Evolutionary conservation across 1,140 invertebrate genomes (phyloP).

Genomic region (Aphelinus certus): DNA sequence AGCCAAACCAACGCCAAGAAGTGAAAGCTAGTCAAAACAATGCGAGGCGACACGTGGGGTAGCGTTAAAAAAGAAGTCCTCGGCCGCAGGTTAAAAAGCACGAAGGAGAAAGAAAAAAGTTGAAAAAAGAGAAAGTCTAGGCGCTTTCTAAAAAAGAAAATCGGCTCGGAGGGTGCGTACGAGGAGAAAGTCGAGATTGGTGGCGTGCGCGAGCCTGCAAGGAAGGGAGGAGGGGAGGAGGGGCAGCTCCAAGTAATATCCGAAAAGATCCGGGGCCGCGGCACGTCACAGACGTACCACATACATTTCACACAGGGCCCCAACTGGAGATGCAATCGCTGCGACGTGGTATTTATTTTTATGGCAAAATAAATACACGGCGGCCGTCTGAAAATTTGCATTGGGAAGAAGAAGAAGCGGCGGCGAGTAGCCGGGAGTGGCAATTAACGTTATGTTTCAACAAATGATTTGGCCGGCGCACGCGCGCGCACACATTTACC

Average conservation of each 20-base stretch:
- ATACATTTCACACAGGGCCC: too few relatives aligned
- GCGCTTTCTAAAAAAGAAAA: slow-evolving; percentile 37
- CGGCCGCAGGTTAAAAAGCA: not conserved
- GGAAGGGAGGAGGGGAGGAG: too few relatives aligned
- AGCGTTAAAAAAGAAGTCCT: slow-evolving; percentile 15
- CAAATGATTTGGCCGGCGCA: slow-evolving; percentile 31
- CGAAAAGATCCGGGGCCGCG: not conserved
- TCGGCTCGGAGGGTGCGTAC: not conserved
- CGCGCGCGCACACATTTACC: slow-evolving; percentile 4
- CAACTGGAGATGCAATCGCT: slow-evolving; percentile 13
- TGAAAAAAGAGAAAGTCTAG: not conserved
- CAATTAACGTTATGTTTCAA: slow-evolving; percentile 39
- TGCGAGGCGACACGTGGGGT: slow-evolving; percentile 43
- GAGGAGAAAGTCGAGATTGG: not conserved
- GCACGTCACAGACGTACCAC: too few relatives aligned
- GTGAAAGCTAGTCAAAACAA: slow-evolving; percentile 60
- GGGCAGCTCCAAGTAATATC: too few relatives aligned
- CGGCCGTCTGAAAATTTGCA: slow-evolving; percentile 31
- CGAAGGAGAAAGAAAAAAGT: not conserved
- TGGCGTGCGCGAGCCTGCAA: too few relatives aligned
- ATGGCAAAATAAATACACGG: slow-evolving; percentile 24
- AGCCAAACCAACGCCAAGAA: slow-evolving; percentile 36
- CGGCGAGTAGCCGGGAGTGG: not conserved
- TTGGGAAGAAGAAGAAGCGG: slow-evolving; percentile 11
- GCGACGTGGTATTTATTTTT: slow-evolving; percentile 32